Evolutionary conservation across 2,113 vertebrate genomes (phyloP).

Genomic region (Seriola aureovittata): DNA sequence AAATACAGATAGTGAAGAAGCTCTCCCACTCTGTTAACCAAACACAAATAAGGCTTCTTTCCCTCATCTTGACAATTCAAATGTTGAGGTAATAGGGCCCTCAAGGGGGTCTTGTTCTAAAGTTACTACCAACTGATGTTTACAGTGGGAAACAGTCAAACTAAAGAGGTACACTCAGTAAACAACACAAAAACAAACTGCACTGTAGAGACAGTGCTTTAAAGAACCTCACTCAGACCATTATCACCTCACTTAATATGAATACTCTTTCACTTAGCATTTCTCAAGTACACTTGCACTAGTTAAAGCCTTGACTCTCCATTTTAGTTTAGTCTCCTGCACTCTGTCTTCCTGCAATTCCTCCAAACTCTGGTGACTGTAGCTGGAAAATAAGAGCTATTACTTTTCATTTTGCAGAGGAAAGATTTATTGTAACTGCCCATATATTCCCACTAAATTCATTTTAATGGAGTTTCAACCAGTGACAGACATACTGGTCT

Average conservation of each 20-base stretch:
- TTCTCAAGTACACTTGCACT: neutral
- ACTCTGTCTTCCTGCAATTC: neutral
- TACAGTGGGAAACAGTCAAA: conserved; percentile 10
- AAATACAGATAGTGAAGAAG: conserved; percentile 1
- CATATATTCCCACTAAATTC: conserved; percentile 1
- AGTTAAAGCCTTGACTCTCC: neutral
- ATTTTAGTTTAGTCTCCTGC: neutral
- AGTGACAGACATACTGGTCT: conserved; percentile 17
- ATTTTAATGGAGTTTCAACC: conserved; percentile 22
- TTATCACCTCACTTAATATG: conserved; percentile 28
- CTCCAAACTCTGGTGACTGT: neutral
- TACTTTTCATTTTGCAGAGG: conserved; percentile 14
- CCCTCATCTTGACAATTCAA: conserved; percentile 24
- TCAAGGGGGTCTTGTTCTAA: conserved; percentile 7
- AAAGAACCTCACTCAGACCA: conserved; percentile 16
- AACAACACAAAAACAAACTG: conserved; percentile 20
- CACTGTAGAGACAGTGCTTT: conserved; percentile 1
- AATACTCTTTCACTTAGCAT: conserved; percentile 17
- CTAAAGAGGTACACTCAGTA: neutral
- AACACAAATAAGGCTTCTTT: conserved; percentile 18
- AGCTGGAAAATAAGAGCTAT: neutral
- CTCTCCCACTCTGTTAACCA: conserved; percentile 1
- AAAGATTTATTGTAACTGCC: conserved; percentile 1
- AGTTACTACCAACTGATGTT: conserved; percentile 11
- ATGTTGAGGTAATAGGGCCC: conserved; percentile 29